These are phyloP conservation scores for Sus scrofa DNA, from an alignment of 2,113 vertebrate genomes.

Conservation along the genomic window T2T-Sscrofa CM000820.6:56500001-56500500, in stretches of 20 bases:
- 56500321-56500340: background rate
- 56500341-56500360: background rate
- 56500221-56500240: background rate
- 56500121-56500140: background rate
- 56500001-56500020: background rate
- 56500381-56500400: background rate
- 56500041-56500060: background rate
- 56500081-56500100: background rate
- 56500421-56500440: background rate
- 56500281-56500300: background rate
- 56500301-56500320: background rate
- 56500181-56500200: background rate
- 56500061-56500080: background rate
- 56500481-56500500: background rate
- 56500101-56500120: background rate
- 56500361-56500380: background rate
- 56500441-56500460: background rate
- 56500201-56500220: background rate
- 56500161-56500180: background rate
- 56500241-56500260: background rate
- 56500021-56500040: background rate
- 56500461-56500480: constrained; percentile 3
- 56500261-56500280: background rate
- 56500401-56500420: background rate
- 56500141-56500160: background rate